These are phyloP conservation scores for Macrobrachium nipponense DNA, from an alignment of 1,140 invertebrate genomes.

Conservation along the genomic window DNA sequence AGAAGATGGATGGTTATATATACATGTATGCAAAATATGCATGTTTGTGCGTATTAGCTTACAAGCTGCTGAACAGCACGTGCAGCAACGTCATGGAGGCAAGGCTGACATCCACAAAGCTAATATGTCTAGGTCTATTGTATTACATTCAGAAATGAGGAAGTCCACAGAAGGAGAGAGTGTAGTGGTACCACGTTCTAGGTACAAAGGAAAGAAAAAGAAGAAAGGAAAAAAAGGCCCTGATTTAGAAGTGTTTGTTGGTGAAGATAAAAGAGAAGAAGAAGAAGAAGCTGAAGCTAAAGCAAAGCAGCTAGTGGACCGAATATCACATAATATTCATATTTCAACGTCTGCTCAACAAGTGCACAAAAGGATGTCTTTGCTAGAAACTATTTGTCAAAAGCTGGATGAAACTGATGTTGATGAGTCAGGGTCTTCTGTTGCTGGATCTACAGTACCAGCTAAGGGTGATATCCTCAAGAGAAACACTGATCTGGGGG, in stretches of 20 bases:
- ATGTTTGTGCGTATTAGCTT: conserved; percentile 77
- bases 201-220: conserved; percentile 36
- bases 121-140: conserved; percentile 69
- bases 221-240: conserved; percentile 44
- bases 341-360: conserved; percentile 43
- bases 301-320: conserved; percentile 48
- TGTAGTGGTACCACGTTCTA: conserved; percentile 13
- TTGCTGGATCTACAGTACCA: too few species aligned
- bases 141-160: conserved; percentile 44
- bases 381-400: conserved; percentile 48
- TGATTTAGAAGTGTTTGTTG: conserved; percentile 44
- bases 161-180: conserved; percentile 27
- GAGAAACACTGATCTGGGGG: too few species aligned
- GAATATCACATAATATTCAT: conserved; percentile 54
- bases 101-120: conserved; percentile 70
- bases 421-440: too few species aligned
- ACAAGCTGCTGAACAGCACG: conserved; percentile 74
- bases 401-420: conserved; percentile 45
- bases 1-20: conserved; percentile 66
- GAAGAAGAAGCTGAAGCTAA: conserved; percentile 39
- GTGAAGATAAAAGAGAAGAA: conserved; percentile 41
- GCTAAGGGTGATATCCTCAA: too few species aligned
- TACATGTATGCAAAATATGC: conserved; percentile 77
- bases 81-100: conserved; percentile 71
- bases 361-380: conserved; percentile 52